Conservation (phyloP, 2,113 vertebrate species). For the Rhagologus leucostigma region DNA sequence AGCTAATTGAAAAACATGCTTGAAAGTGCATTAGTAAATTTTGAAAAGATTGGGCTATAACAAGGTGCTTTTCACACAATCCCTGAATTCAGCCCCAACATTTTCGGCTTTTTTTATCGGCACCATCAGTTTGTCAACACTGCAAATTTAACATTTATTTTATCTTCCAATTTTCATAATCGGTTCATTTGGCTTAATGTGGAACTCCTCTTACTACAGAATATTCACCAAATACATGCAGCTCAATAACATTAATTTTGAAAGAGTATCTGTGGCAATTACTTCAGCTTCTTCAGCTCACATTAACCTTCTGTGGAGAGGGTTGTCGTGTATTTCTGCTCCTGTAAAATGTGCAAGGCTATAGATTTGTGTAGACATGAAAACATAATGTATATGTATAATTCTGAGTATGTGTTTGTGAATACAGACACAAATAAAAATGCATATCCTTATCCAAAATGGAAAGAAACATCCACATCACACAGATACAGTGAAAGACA, state of each 20-base stretch:
- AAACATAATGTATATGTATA: neutral
- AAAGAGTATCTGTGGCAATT: neutral
- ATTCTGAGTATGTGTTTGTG: neutral
- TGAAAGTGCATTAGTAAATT: conserved; percentile 48
- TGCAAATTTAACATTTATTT: neutral
- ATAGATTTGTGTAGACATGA: neutral
- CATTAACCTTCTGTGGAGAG: neutral
- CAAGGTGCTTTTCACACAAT: neutral
- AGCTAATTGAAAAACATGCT: conserved; percentile 58
- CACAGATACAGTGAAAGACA: neutral
- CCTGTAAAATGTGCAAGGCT: neutral
- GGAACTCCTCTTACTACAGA: neutral
- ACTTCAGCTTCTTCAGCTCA: neutral
- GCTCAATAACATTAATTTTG: neutral
- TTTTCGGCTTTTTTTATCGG: neutral
- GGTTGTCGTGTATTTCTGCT: neutral
- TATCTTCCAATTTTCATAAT: neutral
- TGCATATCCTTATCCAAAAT: neutral
- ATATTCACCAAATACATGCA: neutral
- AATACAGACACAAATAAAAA: neutral
- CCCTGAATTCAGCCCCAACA: neutral
- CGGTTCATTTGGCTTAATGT: neutral
- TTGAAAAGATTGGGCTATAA: neutral
- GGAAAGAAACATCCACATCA: neutral
- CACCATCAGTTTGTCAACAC: neutral